Conservation (phyloP, 2,888 invertebrate genomes). For the Cheilosia vernalis region DNA sequence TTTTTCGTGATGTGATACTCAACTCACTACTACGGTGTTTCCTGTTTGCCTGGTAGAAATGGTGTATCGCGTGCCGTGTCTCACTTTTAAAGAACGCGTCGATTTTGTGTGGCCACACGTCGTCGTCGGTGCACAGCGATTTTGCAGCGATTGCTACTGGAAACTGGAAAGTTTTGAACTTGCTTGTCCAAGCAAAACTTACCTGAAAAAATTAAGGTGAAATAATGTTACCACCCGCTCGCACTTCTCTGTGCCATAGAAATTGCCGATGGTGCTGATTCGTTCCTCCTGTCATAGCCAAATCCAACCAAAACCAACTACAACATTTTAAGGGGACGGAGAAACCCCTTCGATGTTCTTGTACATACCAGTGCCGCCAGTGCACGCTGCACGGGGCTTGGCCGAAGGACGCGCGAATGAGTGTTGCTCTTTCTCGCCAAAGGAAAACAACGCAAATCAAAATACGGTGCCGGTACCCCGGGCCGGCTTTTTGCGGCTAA, state of each 20-base stretch:
- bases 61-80: constrained; percentile 75
- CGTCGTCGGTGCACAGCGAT: constrained; percentile 15
- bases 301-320: background rate
- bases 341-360: constrained; percentile 34
- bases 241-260: background rate
- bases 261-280: constrained; percentile 34
- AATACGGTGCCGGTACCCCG: constrained; percentile 49
- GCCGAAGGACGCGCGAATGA: constrained; percentile 67
- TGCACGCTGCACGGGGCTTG: constrained; percentile 49
- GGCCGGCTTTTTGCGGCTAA: constrained; percentile 56
- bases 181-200: background rate
- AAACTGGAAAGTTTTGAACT: background rate
- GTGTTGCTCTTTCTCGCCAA: constrained; percentile 64
- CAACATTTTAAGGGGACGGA: constrained; percentile 34
- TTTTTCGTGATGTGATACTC: background rate
- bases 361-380: background rate
- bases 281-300: constrained; percentile 21
- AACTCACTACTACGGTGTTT: constrained; percentile 10
- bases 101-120: constrained; percentile 25
- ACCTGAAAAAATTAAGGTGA: constrained; percentile 20
- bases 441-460: constrained; percentile 50
- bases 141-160: background rate
- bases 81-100: constrained; percentile 59
- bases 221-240: constrained; percentile 51
- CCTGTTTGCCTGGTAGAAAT: constrained; percentile 66